Percentiles rank a stretch among this genome's conserved stretches.
These are phyloP conservation scores for Caiman crocodilus DNA, from an alignment of 2,797 vertebrate species.

Conservation along the genomic window DNA sequence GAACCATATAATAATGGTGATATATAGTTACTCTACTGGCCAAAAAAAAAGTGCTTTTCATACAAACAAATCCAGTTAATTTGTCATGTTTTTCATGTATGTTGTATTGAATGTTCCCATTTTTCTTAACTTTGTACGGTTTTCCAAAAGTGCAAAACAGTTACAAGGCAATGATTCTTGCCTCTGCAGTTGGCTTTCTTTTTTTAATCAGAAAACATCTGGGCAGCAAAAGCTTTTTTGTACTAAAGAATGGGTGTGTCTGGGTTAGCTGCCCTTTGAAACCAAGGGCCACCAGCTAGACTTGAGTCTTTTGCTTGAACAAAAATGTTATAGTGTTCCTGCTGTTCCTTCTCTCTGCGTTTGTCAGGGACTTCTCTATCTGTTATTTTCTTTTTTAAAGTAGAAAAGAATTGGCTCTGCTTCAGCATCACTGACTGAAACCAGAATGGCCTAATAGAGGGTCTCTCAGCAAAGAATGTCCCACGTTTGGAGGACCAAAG, in stretches of 20 bases:
- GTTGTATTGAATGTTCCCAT: constrained; percentile 47
- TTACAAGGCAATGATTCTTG: constrained; percentile 25
- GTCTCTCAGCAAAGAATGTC: too few species aligned
- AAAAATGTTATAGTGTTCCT: background rate
- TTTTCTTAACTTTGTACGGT: background rate
- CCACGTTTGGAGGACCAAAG: background rate
- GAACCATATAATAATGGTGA: constrained; percentile 54
- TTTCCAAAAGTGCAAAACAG: constrained; percentile 58
- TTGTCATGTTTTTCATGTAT: constrained; percentile 45
- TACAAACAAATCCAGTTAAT: constrained; percentile 72
- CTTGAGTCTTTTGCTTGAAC: background rate
- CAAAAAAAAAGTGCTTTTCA: constrained; percentile 58
- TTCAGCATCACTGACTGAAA: background rate
- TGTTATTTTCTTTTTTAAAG: background rate
- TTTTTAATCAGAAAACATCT: constrained; percentile 75
- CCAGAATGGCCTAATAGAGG: background rate
- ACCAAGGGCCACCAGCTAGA: background rate
- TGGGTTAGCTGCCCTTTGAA: background rate
- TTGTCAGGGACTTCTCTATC: background rate
- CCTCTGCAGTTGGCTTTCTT: constrained; percentile 39
- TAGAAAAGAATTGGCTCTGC: fast-evolving
- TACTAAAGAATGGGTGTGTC: constrained; percentile 1
- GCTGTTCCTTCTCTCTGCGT: background rate
- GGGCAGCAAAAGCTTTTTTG: background rate
- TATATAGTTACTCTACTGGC: constrained; percentile 57